A percentile compares a stretch with the other conserved stretches of the same genome.
phyloP scores from a whole-genome alignment of 2,113 vertebrate genomes.

The Ictalurus punctatus region DNA sequence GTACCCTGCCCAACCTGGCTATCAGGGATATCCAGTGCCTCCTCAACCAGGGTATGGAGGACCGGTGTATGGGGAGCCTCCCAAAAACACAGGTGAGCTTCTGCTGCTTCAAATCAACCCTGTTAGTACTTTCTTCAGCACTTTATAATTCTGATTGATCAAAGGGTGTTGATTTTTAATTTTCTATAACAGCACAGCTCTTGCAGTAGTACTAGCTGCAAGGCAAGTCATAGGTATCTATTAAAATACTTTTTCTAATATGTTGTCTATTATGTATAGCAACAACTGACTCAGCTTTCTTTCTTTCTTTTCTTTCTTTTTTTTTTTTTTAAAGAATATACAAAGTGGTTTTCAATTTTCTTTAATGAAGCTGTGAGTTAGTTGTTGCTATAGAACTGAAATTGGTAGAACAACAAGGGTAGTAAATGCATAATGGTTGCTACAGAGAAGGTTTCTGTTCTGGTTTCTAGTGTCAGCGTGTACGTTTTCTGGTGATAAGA shows the following conservation, averaged over 20 bases:
- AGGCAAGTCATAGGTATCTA: background rate
- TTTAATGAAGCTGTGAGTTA: too few species aligned
- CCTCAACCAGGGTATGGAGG: conserved; percentile 77
- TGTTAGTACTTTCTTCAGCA: background rate
- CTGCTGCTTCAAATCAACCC: background rate
- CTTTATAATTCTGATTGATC: background rate
- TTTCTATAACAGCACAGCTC: background rate
- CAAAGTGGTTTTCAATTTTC: too few species aligned
- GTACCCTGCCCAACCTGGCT: conserved; percentile 67
- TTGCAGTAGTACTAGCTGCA: background rate
- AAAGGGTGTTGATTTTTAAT: background rate
- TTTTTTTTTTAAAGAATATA: too few species aligned
- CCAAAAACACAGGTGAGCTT: conserved; percentile 83
- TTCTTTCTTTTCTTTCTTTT: too few species aligned
- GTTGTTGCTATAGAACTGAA: too few species aligned
- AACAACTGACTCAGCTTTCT: background rate
- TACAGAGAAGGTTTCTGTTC: background rate
- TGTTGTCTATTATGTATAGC: background rate
- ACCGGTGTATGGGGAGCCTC: conserved; percentile 74
- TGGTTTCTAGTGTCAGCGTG: too few species aligned
- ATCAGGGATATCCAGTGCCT: conserved; percentile 65
- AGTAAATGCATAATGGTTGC: background rate
- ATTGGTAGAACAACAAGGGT: too few species aligned
- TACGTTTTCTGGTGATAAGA: background rate
- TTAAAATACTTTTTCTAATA: background rate